These are phyloP conservation scores for Monomorium pharaonis DNA, from an alignment of 1,140 invertebrate species.

Conservation along the genomic window DNA sequence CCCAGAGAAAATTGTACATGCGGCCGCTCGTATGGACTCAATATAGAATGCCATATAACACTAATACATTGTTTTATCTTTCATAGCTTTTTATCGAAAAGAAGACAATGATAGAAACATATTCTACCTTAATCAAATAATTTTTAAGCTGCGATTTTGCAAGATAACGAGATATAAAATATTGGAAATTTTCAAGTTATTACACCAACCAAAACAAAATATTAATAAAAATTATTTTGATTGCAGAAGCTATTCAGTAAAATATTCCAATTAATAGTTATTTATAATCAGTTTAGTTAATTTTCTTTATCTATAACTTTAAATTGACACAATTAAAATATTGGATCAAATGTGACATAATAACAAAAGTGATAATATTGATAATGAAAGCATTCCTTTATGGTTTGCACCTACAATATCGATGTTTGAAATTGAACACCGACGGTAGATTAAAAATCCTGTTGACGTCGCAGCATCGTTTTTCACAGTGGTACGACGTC, in stretches of 20 bases:
- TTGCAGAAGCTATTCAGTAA: neutral
- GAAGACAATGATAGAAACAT: neutral
- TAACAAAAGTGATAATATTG: constrained; percentile 17
- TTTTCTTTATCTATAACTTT: neutral
- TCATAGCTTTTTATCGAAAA: constrained; percentile 5
- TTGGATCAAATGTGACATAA: neutral
- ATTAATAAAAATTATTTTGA: neutral
- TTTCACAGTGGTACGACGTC: constrained; percentile 43
- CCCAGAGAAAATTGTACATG: neutral
- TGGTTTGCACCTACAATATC: neutral
- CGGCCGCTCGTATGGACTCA: neutral
- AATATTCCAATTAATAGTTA: neutral
- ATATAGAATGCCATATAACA: neutral
- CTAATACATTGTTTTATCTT: neutral
- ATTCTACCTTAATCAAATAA: neutral
- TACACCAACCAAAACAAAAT: neutral
- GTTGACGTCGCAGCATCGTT: constrained; percentile 35
- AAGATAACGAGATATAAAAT: neutral
- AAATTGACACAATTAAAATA: neutral
- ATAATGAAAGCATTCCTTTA: neutral
- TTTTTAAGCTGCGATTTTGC: neutral
- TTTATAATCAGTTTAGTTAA: neutral
- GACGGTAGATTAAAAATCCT: constrained; percentile 57
- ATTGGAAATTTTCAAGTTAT: neutral
- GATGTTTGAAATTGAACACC: constrained; percentile 44